Percentiles rank a stretch among this genome's conserved stretches.
phyloP scores from a whole-genome alignment of 2,888 invertebrate species.

The Drosophila robusta region DNA sequence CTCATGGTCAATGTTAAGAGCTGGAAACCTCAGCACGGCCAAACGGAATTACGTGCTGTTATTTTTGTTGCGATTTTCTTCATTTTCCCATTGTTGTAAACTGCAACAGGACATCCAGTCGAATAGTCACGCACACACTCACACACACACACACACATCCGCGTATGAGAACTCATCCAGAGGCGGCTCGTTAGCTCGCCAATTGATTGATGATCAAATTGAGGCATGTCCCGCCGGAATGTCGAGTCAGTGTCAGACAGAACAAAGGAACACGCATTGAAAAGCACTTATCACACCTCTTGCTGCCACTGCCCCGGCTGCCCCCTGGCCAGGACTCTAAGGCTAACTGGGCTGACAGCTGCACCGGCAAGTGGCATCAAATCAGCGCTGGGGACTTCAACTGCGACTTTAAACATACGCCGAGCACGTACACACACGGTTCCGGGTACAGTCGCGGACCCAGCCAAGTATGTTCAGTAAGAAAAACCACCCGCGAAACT shows the following conservation, averaged over 20 bases:
- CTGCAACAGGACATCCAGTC: slow-evolving; percentile 29
- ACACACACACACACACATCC: slow-evolving; percentile 7
- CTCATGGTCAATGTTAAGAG: slow-evolving; percentile 58
- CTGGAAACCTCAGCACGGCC: slow-evolving; percentile 57
- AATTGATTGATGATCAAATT: slow-evolving; percentile 76
- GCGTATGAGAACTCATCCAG: slow-evolving; percentile 8
- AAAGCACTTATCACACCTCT: slow-evolving; percentile 73
- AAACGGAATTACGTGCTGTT: slow-evolving; percentile 81
- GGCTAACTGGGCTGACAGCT: slow-evolving; percentile 27
- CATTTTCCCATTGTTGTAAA: slow-evolving; percentile 12
- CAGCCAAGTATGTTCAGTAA: background rate
- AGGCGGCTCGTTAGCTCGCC: slow-evolving; percentile 68
- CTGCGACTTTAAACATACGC: slow-evolving; percentile 44
- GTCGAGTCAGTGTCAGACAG: slow-evolving; percentile 34
- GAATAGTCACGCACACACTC: slow-evolving; percentile 18
- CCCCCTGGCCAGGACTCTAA: slow-evolving; percentile 13
- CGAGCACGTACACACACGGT: slow-evolving; percentile 32
- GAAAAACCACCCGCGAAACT: slow-evolving; percentile 45
- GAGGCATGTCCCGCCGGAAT: slow-evolving; percentile 57
- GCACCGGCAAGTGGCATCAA: slow-evolving; percentile 35
- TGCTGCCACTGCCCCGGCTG: background rate
- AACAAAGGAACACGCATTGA: slow-evolving; percentile 47
- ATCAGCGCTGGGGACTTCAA: slow-evolving; percentile 55
- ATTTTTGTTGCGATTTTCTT: slow-evolving; percentile 12
- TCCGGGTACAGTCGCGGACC: slow-evolving; percentile 42